Conservation (phyloP, 2,113 vertebrate genomes). For the Epinephelus cyanopodus region DNA sequence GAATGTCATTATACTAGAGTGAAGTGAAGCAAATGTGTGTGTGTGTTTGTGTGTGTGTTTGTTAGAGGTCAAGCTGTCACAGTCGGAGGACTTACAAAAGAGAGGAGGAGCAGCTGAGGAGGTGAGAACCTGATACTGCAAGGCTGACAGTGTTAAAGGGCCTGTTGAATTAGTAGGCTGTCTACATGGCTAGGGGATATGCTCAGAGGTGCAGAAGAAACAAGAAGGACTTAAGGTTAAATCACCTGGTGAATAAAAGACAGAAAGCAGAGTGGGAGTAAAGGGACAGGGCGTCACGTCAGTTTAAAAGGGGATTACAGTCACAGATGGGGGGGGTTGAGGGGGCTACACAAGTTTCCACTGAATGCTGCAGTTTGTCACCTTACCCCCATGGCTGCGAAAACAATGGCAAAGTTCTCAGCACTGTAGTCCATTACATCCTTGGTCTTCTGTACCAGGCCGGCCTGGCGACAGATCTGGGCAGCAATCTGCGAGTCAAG, state of each 20-base stretch:
- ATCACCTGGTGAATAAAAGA: constrained; percentile 78
- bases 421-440: constrained; percentile 88
- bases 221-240: constrained; percentile 76
- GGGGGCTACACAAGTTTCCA: neutral
- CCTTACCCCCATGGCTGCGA: constrained; percentile 89
- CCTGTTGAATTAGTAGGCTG: constrained; percentile 74
- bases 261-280: constrained; percentile 41
- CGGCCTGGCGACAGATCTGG: constrained; percentile 89
- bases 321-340: constrained; percentile 21
- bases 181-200: constrained; percentile 59
- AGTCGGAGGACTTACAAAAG: constrained; percentile 53
- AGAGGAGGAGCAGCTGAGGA: constrained; percentile 66
- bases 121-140: constrained; percentile 71
- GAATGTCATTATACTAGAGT: no score
- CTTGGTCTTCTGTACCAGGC: constrained; percentile 87
- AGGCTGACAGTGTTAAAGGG: constrained; percentile 52
- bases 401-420: constrained; percentile 89
- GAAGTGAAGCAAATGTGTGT: constrained; percentile 40
- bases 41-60: constrained; percentile 36
- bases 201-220: constrained; percentile 79
- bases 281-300: constrained; percentile 58
- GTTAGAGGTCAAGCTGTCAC: constrained; percentile 62
- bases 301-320: constrained; percentile 74
- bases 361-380: neutral
- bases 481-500: constrained; percentile 83